Base-by-base conservation (phyloP, 2,797 vertebrate species). In the Clarias fuscus region DNA sequence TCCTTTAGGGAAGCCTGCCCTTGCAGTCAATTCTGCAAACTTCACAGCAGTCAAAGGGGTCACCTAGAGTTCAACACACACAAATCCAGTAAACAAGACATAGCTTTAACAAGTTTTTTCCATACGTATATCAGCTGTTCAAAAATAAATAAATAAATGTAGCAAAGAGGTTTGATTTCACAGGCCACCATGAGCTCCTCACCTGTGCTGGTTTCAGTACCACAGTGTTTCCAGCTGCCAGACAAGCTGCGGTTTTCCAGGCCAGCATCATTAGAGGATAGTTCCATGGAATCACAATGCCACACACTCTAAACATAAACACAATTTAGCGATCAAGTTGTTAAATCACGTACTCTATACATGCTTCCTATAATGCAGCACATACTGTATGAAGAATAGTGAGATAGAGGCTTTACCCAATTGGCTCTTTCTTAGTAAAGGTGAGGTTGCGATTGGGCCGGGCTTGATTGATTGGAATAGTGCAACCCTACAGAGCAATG, bases 241-340 rank as follows among this genome's bases (percentile, higher is more conserved):
- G 92, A 82, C 96, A 97, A 78, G 96, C 96, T 0, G 96, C 96
- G 0, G 96, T 93, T 90, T 97, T 97, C 97, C 97, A 97, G 70
- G 97, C 95, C 86, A 97, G 87, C 97, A 97, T 97, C 97, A 97
- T 97, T 64, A 97, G 91, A 7, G 96, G 97, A 78, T 97, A 97
- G 92, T 97, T 97, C 96, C 96, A 97, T 1, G 96, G 97, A 91
- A 97, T 97, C 83, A 97, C 89, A 0, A 97, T 97, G 27, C 93
- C 97, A 86, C 97, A 97, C 62, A 97, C 96, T 37, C 96, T 95
- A 88, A n/a, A 86, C 61, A 76, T 4, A 87, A 59, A 80, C 64
- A 84, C 67, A 62, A 65, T 65, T 18, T 18, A 65, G 3, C 7
- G 15, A n/a, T 64, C 15, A 11, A 10, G 48, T 14, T 67, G 22